Base-by-base conservation (phyloP, 2,888 invertebrate genomes). In the Himalopsyche tibetana region DNA sequence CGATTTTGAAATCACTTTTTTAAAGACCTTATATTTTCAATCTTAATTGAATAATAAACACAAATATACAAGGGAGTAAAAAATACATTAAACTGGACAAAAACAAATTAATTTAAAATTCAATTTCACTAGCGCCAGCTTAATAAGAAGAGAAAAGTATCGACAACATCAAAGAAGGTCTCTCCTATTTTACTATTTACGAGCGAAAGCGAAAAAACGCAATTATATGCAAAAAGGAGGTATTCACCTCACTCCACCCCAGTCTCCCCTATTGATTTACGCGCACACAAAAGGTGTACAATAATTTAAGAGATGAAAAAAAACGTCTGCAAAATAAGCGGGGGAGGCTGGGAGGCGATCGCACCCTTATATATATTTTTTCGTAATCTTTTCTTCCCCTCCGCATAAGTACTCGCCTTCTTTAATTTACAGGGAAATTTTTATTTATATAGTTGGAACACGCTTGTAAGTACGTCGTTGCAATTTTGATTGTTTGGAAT, bases 351-450 rank as follows among this genome's bases (percentile, higher is more conserved):
- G 91, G 91, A 92, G 92, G 92, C 91, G 91, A 90, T 90, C 88
- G 90, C 90, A 90, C 91, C 91, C 91, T 90, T 90, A 90, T 92
- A 12, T 74, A 74, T 74, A 63, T 92, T 93, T 89, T 89, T 93
- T 88, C 92, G 91, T 90, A 91, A 91, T 92, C 92, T 93, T 93
- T 87, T 92, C 82, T 92, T 90, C 89, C 90, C 89, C 89, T 89
- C 90, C 90, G 84, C 81, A 74, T 80, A 83, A 82, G 69, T 90
- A 91, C 91, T 92, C 36, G 40, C 84, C 74, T 85, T 85, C 88
- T 88, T 88, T 93, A 93, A 93, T 93, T 92, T 93, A 92, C 93
- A 92, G 92, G 92, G 92, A 92, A 92, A 92, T 93, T 92, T 92
- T 92, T 91, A 91, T 88, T 86, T 88, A 86, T 87, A 83, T 84